Evolutionary conservation across 2,888 invertebrate genomes (phyloP).

Genomic region (Drosophila imparisetae): DNA sequence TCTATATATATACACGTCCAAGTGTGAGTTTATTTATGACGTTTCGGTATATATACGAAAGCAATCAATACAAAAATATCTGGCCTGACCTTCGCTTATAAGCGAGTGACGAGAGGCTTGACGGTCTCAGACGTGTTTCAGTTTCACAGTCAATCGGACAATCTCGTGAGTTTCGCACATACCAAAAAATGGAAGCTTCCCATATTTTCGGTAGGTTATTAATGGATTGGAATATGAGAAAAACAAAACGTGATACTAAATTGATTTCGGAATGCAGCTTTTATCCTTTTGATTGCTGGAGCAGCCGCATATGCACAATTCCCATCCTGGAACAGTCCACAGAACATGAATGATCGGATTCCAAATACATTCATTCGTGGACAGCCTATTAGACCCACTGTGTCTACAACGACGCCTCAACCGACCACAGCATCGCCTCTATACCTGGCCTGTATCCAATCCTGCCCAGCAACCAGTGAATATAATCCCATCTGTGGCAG

Average conservation of each 20-base stretch:
- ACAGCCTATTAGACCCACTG: conserved; percentile 18
- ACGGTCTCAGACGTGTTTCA: conserved; percentile 44
- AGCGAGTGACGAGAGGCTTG: conserved; percentile 30
- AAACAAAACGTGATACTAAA: not conserved
- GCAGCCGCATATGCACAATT: conserved; percentile 37
- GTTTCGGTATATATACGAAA: conserved; percentile 11
- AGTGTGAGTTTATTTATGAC: conserved; percentile 21
- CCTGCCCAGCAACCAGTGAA: conserved; percentile 79
- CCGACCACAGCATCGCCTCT: conserved; percentile 68
- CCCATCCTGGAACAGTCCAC: conserved; percentile 1
- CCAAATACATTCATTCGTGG: conserved; percentile 34
- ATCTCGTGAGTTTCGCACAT: conserved; percentile 23
- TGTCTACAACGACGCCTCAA: conserved; percentile 40
- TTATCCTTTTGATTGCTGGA: conserved; percentile 22
- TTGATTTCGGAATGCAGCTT: conserved; percentile 2
- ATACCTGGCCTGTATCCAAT: conserved; percentile 68
- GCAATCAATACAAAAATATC: conserved; percentile 39
- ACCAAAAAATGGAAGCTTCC: conserved; percentile 27
- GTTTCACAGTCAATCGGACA: conserved; percentile 27
- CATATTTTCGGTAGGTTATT: conserved; percentile 35
- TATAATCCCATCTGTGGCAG: conserved; percentile 84
- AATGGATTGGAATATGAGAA: not conserved
- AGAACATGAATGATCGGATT: not conserved
- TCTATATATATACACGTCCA: conserved; percentile 13
- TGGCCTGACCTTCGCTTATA: conserved; percentile 47